Percentiles rank a stretch among this genome's conserved stretches.
Conservation (phyloP, 1,140 invertebrate genomes). For the Panagrolaimus sp. region DNA sequence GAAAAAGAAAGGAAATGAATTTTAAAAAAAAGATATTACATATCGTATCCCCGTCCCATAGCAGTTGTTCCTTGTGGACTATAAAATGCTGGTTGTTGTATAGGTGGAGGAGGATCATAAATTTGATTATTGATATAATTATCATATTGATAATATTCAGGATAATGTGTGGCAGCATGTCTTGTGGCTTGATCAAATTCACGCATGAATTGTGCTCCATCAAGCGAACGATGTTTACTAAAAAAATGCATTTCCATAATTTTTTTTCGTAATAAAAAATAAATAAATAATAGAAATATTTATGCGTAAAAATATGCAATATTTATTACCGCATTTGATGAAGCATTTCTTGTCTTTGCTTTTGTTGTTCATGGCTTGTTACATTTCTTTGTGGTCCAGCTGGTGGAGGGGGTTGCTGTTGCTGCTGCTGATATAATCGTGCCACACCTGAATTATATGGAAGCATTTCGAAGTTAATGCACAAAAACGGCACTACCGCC, state of each 20-base stretch:
- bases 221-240: slow-evolving; percentile 34
- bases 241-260: not conserved
- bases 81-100: slow-evolving; percentile 3
- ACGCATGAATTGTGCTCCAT: slow-evolving; percentile 24
- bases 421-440: slow-evolving; percentile 7
- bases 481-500: too few relatives aligned
- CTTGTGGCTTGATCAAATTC: slow-evolving; percentile 19
- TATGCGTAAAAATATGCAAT: too few relatives aligned
- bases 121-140: not conserved
- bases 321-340: slow-evolving; percentile 6
- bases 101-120: slow-evolving; percentile 17
- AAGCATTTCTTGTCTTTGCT: slow-evolving; percentile 9
- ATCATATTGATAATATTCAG: slow-evolving; percentile 5
- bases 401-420: not conserved
- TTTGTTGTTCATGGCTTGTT: not conserved
- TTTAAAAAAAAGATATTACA: slow-evolving; percentile 15
- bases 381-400: not conserved
- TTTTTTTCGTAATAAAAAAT: not conserved
- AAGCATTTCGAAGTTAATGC: not conserved
- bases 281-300: not conserved
- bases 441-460: not conserved
- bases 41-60: not conserved
- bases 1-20: not conserved
- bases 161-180: slow-evolving; percentile 1
- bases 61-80: slow-evolving; percentile 6